Percentiles rank a stretch among this genome's conserved stretches.
Evolutionary conservation across 1,140 invertebrate species (phyloP).

Genomic region (Brachystomella parvula): DNA sequence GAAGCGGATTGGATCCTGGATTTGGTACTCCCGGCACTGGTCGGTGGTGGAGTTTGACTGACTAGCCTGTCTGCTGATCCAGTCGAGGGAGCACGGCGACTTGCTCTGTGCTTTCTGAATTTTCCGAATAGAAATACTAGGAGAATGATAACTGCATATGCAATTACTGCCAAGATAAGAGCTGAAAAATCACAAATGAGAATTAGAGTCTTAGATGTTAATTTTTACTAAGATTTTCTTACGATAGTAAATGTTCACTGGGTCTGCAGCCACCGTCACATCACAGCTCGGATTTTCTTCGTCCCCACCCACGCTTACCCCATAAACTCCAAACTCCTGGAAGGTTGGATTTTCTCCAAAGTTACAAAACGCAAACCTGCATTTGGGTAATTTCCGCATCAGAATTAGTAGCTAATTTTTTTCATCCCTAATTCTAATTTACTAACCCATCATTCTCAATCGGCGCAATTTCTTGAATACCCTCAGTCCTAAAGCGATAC

Average conservation of each 20-base stretch:
- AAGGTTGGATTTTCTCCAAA: constrained; percentile 12
- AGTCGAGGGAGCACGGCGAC: not conserved
- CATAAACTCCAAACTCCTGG: constrained; percentile 35
- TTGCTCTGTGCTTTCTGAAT: not conserved
- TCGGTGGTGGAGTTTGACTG: not conserved
- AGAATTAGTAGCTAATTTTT: not conserved
- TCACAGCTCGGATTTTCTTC: not conserved
- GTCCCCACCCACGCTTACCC: not conserved
- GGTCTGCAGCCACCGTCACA: constrained; percentile 13
- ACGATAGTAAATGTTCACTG: constrained; percentile 37
- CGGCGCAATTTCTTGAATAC: not conserved
- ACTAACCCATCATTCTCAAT: constrained; percentile 25
- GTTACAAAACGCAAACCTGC: constrained; percentile 23
- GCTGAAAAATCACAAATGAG: constrained; percentile 20
- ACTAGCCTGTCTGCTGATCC: not conserved
- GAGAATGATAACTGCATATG: constrained; percentile 17
- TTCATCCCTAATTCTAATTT: not conserved
- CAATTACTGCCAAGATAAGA: constrained; percentile 20
- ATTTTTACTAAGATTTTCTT: constrained; percentile 11
- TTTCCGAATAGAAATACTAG: not conserved
- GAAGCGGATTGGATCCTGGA: not conserved
- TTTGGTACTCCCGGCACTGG: not conserved
- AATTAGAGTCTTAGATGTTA: not conserved
- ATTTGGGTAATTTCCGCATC: not conserved
- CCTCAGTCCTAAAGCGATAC: constrained; percentile 25